Evolutionary conservation across 2,113 vertebrate genomes (phyloP).

Genomic region (Tiliqua scincoides): DNA sequence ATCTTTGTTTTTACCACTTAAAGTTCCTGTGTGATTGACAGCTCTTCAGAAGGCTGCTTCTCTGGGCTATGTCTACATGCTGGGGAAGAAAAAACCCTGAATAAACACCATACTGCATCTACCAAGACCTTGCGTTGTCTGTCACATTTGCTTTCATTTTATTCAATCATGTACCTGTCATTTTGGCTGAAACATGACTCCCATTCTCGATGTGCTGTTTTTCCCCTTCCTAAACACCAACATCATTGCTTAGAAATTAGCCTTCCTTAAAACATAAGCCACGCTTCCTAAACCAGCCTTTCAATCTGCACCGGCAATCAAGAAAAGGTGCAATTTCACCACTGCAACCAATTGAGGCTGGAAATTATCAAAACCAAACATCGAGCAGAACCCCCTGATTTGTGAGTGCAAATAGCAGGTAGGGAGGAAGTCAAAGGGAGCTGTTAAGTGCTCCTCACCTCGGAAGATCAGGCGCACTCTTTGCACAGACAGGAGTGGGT

Average conservation of each 20-base stretch:
- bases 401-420: slow-evolving; percentile 55
- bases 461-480: slow-evolving; percentile 20
- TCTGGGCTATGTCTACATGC: slow-evolving; percentile 36
- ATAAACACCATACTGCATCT: slow-evolving; percentile 17
- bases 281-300: slow-evolving; percentile 47
- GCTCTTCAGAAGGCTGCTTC: slow-evolving; percentile 45
- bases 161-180: slow-evolving; percentile 58
- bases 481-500: slow-evolving; percentile 56
- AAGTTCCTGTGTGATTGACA: slow-evolving; percentile 45
- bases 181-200: slow-evolving; percentile 46
- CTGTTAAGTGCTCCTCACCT: slow-evolving; percentile 14
- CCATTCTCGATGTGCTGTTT: slow-evolving; percentile 15
- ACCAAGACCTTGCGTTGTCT: slow-evolving; percentile 54
- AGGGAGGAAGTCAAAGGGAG: slow-evolving; percentile 44
- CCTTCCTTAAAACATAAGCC: slow-evolving; percentile 49
- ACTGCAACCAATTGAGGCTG: slow-evolving; percentile 54
- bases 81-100: neutral
- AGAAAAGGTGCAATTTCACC: slow-evolving; percentile 58
- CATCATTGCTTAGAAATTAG: slow-evolving; percentile 42
- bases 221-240: slow-evolving; percentile 10
- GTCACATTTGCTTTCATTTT: slow-evolving; percentile 57
- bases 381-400: slow-evolving; percentile 43
- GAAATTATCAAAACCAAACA: slow-evolving; percentile 64
- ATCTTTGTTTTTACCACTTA: slow-evolving; percentile 23
- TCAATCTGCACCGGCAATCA: slow-evolving; percentile 60